A percentile compares a stretch with the other conserved stretches of the same genome.
phyloP scores from a whole-genome alignment of 2,113 vertebrate species.

The Gopherus flavomarginatus region DNA sequence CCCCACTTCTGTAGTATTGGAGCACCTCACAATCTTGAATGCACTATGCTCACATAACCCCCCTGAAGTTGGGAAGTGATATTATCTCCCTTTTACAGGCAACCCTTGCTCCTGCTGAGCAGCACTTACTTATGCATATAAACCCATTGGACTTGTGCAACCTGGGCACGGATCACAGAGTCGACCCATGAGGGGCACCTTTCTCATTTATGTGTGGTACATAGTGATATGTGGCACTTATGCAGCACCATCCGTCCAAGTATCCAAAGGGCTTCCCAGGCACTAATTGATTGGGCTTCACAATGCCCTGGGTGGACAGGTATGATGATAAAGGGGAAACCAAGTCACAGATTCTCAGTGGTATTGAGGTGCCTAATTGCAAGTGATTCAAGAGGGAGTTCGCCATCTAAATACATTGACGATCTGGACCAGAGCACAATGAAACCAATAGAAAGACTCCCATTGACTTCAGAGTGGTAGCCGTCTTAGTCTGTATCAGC shows the following conservation, averaged over 20 bases:
- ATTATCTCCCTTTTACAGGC: background rate
- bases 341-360: background rate
- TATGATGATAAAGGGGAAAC: background rate
- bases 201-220: background rate
- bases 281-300: background rate
- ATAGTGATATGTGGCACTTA: background rate
- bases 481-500: no score
- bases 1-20: background rate
- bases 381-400: background rate
- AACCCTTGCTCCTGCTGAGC: background rate
- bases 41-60: background rate
- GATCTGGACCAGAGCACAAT: rapidly evolving
- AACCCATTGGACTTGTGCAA: background rate
- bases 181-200: background rate
- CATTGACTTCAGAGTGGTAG: background rate
- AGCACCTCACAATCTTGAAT: background rate
- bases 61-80: background rate
- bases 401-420: background rate
- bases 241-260: no score
- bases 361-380: background rate
- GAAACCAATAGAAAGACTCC: rapidly evolving
- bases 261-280: background rate
- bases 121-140: background rate
- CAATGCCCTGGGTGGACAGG: background rate
- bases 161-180: background rate